phyloP scores from a whole-genome alignment of 2,797 vertebrate species.

The Liasis olivaceus region DNA sequence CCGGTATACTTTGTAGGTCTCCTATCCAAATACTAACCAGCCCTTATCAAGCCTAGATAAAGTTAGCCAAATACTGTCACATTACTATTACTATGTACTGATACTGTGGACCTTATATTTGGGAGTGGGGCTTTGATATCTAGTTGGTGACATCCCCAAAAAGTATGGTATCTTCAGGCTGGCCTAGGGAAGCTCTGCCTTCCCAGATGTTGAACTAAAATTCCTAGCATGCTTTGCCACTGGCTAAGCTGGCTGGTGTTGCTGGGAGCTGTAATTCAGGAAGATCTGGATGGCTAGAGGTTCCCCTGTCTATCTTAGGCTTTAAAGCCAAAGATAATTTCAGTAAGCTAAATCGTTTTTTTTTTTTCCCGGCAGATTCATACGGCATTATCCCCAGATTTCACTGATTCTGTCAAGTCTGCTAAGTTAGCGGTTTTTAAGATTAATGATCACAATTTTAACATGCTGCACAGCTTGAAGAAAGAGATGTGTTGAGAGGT shows the following conservation, averaged over 20 bases:
- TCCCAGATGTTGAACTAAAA: not conserved
- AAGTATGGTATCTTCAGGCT: slow-evolving; percentile 50
- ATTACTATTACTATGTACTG: not conserved
- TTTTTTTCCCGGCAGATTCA: slow-evolving; percentile 66
- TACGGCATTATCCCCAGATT: slow-evolving; percentile 51
- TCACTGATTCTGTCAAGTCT: slow-evolving; percentile 71
- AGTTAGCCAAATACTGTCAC: not conserved
- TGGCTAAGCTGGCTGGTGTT: not conserved
- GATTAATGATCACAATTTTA: slow-evolving; percentile 70
- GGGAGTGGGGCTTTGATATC: not conserved
- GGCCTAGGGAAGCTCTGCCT: not conserved
- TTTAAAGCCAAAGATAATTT: slow-evolving; percentile 35
- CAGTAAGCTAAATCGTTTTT: slow-evolving; percentile 64
- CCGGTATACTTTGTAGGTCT: not conserved
- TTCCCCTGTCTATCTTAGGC: not conserved
- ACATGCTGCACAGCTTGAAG: slow-evolving; percentile 54
- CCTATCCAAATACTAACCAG: not conserved
- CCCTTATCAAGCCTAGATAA: not conserved
- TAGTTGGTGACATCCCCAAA: slow-evolving; percentile 9
- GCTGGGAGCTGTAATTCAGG: not conserved
- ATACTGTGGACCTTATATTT: not conserved
- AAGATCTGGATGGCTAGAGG: not conserved
- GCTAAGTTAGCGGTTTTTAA: slow-evolving; percentile 74
- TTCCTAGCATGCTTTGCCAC: not conserved
- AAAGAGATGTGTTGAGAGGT: slow-evolving; percentile 58